Evolutionary conservation across 92 coral and sea anemone species (phyloP).

Genomic region (Pocillopora grandis): DNA sequence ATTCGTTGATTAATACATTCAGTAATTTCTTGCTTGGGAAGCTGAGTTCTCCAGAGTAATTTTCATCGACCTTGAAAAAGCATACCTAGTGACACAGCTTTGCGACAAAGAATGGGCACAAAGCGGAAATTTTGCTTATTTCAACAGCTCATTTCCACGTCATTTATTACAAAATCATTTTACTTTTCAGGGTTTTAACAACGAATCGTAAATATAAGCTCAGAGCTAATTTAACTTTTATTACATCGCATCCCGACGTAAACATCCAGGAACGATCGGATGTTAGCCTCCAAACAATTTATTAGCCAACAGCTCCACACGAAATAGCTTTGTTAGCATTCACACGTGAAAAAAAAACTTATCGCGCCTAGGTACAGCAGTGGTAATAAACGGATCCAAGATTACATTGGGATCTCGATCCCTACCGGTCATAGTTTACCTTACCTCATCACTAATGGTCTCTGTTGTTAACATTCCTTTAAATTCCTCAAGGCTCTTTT

Average conservation of each 20-base stretch:
- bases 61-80: not conserved
- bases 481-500: constrained; percentile 66
- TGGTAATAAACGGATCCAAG: no score
- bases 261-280: not conserved
- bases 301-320: no score
- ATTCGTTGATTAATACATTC: no score
- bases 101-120: no score
- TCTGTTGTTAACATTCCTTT: constrained; percentile 73
- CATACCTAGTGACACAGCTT: not conserved
- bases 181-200: not conserved
- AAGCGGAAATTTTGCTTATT: not conserved
- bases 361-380: no score
- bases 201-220: no score
- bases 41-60: not conserved
- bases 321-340: no score
- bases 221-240: not conserved
- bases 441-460: constrained; percentile 80
- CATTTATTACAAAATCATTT: not conserved
- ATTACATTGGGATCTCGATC: not conserved
- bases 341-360: no score
- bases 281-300: not conserved
- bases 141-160: not conserved
- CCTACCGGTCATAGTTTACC: not conserved
- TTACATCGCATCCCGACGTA: not conserved
- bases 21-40: no score